Conservation (phyloP, 1,140 invertebrate species). For the Sycobia sp. region DNA sequence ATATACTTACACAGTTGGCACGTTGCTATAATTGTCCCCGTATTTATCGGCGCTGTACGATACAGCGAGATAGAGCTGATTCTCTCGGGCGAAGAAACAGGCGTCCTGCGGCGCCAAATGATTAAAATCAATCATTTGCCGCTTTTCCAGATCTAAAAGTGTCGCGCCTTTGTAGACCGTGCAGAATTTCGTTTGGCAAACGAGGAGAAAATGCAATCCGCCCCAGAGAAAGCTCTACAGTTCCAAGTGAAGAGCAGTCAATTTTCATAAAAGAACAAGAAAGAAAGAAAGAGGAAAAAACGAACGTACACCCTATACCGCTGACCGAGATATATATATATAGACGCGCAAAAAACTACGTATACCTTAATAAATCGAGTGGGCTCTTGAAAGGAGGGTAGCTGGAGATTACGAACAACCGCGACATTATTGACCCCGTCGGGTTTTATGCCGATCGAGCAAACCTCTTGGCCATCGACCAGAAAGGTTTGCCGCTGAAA, state of each 20-base stretch:
- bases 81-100: constrained; percentile 39
- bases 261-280: too few species aligned
- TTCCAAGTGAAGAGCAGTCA: too few species aligned
- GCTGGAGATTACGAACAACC: constrained; percentile 17
- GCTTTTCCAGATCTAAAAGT: constrained; percentile 23
- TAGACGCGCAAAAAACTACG: too few species aligned
- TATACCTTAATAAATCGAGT: constrained; percentile 40
- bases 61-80: constrained; percentile 43
- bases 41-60: constrained; percentile 19
- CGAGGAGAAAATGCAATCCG: constrained; percentile 37
- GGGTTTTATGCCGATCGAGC: constrained; percentile 10
- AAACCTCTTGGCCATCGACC: constrained; percentile 34
- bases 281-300: too few species aligned
- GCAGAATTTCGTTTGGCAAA: constrained; percentile 38
- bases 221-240: constrained; percentile 42
- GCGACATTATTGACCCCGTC: constrained; percentile 20
- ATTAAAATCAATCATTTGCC: constrained; percentile 36
- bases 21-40: too few species aligned
- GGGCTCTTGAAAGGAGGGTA: not conserved
- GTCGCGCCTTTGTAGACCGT: constrained; percentile 34
- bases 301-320: too few species aligned
- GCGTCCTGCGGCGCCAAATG: constrained; percentile 38
- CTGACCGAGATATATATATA: too few species aligned
- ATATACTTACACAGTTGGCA: too few species aligned
- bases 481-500: constrained; percentile 36